These are phyloP conservation scores for Crenuchus spilurus DNA, from an alignment of 2,797 vertebrate genomes.

Conservation along the genomic window DNA sequence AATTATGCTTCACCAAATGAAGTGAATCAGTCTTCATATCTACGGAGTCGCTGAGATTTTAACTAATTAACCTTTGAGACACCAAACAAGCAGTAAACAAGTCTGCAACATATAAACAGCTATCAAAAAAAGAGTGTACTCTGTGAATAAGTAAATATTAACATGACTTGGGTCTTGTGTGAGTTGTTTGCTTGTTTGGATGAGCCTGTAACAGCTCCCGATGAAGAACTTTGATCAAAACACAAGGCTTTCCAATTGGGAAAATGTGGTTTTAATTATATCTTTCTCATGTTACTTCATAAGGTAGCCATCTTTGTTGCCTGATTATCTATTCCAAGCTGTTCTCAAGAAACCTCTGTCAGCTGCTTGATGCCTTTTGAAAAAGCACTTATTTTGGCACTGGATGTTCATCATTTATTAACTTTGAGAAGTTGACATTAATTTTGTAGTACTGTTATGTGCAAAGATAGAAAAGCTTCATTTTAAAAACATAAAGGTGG, in stretches of 20 bases:
- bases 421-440: background rate
- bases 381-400: background rate
- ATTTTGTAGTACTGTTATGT: background rate
- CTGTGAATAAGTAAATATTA: slow-evolving; percentile 19
- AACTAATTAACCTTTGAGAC: background rate
- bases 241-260: background rate
- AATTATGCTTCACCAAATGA: background rate
- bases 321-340: slow-evolving; percentile 38
- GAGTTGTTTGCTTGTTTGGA: slow-evolving; percentile 24
- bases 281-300: slow-evolving; percentile 39
- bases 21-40: background rate
- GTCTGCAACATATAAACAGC: background rate
- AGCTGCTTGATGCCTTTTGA: background rate
- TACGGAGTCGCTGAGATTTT: background rate
- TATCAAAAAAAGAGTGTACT: background rate
- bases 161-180: background rate
- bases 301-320: slow-evolving; percentile 40
- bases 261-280: slow-evolving; percentile 37
- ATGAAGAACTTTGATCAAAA: slow-evolving; percentile 41
- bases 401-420: background rate
- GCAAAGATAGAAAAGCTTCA: too few relatives aligned
- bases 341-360: slow-evolving; percentile 19
- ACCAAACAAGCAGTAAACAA: slow-evolving; percentile 5
- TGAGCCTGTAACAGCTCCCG: slow-evolving; percentile 2
- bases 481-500: too few relatives aligned